A percentile compares a stretch with the other conserved stretches of the same genome.
These are phyloP conservation scores for Marmota flaviventris DNA, from an alignment of 2,113 vertebrate species.

Conservation along the genomic window DNA sequence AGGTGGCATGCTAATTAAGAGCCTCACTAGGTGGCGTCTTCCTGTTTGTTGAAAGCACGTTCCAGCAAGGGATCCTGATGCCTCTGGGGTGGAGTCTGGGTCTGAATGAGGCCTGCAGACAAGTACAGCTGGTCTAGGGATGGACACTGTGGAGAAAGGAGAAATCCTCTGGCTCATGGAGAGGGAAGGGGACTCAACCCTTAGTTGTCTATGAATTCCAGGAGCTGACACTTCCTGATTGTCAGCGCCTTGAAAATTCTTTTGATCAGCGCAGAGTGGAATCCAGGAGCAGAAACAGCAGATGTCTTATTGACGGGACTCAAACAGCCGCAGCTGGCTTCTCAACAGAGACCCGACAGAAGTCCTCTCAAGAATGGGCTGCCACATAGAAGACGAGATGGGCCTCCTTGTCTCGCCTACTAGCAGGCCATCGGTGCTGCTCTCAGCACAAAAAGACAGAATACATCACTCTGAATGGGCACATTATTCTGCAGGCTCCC, in stretches of 20 bases:
- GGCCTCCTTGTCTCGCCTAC: not conserved
- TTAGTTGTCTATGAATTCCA: slow-evolving; percentile 22
- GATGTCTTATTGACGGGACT: slow-evolving; percentile 7
- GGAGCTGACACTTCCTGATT: not conserved
- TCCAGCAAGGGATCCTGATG: slow-evolving; percentile 70
- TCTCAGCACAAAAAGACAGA: slow-evolving; percentile 63
- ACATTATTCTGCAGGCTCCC: slow-evolving; percentile 61
- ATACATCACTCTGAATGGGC: slow-evolving; percentile 54
- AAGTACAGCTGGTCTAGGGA: slow-evolving; percentile 62
- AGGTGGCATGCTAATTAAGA: slow-evolving; percentile 82
- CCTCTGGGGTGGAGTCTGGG: slow-evolving; percentile 79
- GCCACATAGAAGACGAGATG: not conserved
- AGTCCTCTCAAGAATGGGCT: slow-evolving; percentile 29
- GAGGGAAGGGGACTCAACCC: slow-evolving; percentile 55
- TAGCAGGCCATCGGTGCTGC: slow-evolving; percentile 6
- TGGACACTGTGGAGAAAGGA: slow-evolving; percentile 46
- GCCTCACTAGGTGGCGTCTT: slow-evolving; percentile 83
- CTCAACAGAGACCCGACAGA: not conserved
- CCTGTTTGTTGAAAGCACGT: slow-evolving; percentile 78
- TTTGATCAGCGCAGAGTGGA: not conserved
- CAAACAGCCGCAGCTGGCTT: slow-evolving; percentile 57
- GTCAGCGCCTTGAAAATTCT: not conserved
- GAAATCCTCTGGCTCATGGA: slow-evolving; percentile 7
- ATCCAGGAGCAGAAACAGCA: not conserved
- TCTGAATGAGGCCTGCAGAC: slow-evolving; percentile 80